Conservation (phyloP, 2,888 invertebrate genomes). For the Phaonia tiefii region DNA sequence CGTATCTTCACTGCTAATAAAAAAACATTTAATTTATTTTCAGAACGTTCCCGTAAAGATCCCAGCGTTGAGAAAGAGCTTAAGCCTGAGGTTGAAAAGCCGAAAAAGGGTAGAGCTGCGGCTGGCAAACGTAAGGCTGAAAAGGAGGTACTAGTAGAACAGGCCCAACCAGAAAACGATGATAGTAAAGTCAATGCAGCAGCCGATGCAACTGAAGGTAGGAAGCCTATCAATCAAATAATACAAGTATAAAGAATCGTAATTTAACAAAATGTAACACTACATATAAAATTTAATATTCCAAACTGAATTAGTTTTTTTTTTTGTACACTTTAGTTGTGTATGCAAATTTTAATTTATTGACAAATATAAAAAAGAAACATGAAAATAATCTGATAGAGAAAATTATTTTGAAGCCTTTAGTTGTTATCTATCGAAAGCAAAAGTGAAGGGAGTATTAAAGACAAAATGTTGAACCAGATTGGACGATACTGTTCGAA, state of each 20-base stretch:
- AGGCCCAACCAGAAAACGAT: not conserved
- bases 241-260: too few species aligned
- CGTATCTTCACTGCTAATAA: not conserved
- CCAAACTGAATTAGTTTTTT: too few species aligned
- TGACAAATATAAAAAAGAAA: too few species aligned
- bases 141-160: slow-evolving; percentile 10
- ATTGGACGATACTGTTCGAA: too few species aligned
- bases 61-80: slow-evolving; percentile 52
- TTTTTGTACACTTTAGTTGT: too few species aligned
- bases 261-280: not conserved
- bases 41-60: slow-evolving; percentile 58
- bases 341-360: too few species aligned
- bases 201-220: slow-evolving; percentile 36
- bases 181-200: slow-evolving; percentile 44
- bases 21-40: slow-evolving; percentile 2
- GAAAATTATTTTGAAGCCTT: too few species aligned
- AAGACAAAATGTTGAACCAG: too few species aligned
- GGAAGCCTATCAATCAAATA: too few species aligned
- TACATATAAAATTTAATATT: not conserved
- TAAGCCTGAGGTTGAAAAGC: slow-evolving; percentile 32
- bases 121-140: slow-evolving; percentile 25
- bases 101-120: slow-evolving; percentile 67
- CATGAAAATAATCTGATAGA: too few species aligned
- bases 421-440: too few species aligned
- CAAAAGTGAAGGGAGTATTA: too few species aligned